Evolutionary conservation across 2,888 invertebrate species (phyloP), one percentile per base, ranked within the genome.

Genomic region (Erebia aethiops): DNA sequence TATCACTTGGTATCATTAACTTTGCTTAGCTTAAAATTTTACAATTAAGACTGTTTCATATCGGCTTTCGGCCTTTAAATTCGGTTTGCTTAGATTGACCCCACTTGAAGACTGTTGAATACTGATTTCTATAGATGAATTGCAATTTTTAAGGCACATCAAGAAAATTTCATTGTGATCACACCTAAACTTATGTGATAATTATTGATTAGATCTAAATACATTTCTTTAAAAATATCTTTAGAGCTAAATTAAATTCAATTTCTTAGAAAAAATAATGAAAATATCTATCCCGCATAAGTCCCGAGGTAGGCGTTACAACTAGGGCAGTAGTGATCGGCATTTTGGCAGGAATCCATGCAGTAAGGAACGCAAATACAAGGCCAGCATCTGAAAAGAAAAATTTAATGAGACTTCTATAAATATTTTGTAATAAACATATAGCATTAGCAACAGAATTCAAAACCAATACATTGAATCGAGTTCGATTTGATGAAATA

Each of bases 361-460:
- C 94, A 95, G 79, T 95, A 95, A 0, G 95, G 95, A 16, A 95
- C 72, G 61, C 94, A 93, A n/a, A 94, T 80, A 62, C 94, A 94
- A 1, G 94, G 94, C 94, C 94, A 95, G 81, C 89, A 91, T 72
- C 92, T 92, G 82, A 68, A 84, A 65, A 57, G 18, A 41, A 54
- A 52, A 64, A 52, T 10, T 18, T 10, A 2, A 16, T 46, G 3
- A 46, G 46, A 13, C 13, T 46, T 13, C 13, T 18, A 13, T 43
- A 61, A 49, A 60, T 41, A 41, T 26, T 21, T 21, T 49, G 5
- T 49, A 52, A 4, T 49, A 35, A 9, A 14, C 62, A 62, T 49
- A n/a, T n/a, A n/a, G n/a, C n/a, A n/a, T n/a, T n/a, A 21, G 62
- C 21, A 62, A 62, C 26, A 16, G 9, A 52, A 52, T 9, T 9